Percentiles rank a stretch among this genome's conserved stretches.
phyloP scores from a whole-genome alignment of 2,888 invertebrate species.

The Hydriomena furcata region DNA sequence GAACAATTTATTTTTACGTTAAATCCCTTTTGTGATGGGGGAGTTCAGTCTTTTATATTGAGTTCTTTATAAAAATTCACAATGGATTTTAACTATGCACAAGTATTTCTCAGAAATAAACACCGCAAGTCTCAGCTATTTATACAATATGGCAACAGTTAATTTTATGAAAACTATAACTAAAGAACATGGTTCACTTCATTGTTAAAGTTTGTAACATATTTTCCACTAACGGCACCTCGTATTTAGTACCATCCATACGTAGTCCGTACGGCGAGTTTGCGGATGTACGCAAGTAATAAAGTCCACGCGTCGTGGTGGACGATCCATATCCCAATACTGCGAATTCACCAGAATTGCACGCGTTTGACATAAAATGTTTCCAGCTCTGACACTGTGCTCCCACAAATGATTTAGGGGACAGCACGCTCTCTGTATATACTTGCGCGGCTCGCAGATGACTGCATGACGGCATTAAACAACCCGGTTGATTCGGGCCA shows the following conservation, averaged over 20 bases:
- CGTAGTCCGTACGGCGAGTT: conserved; percentile 69
- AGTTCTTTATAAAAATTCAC: conserved; percentile 3
- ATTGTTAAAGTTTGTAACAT: conserved; percentile 55
- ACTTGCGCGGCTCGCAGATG: conserved; percentile 74
- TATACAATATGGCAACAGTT: conserved; percentile 45
- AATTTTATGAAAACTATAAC: conserved; percentile 20
- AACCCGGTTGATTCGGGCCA: conserved; percentile 87
- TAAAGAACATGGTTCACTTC: conserved; percentile 19
- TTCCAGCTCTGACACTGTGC: conserved; percentile 68
- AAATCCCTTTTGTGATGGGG: conserved; percentile 8
- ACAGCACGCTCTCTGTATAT: conserved; percentile 67
- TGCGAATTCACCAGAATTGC: conserved; percentile 59
- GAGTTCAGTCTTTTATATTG: conserved; percentile 3
- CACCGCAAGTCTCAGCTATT: neutral
- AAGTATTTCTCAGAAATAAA: neutral
- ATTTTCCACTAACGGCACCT: conserved; percentile 42
- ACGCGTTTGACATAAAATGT: conserved; percentile 63
- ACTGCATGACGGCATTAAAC: conserved; percentile 79
- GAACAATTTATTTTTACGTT: conserved; percentile 10
- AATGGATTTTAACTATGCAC: neutral
- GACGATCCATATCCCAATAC: conserved; percentile 77
- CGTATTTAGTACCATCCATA: conserved; percentile 63
- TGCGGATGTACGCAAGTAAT: conserved; percentile 67
- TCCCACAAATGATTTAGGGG: conserved; percentile 70
- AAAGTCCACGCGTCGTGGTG: conserved; percentile 64